These are phyloP conservation scores for Aporophyla lueneburgensis DNA, from an alignment of 2,888 invertebrate genomes.

Conservation along the genomic window DNA sequence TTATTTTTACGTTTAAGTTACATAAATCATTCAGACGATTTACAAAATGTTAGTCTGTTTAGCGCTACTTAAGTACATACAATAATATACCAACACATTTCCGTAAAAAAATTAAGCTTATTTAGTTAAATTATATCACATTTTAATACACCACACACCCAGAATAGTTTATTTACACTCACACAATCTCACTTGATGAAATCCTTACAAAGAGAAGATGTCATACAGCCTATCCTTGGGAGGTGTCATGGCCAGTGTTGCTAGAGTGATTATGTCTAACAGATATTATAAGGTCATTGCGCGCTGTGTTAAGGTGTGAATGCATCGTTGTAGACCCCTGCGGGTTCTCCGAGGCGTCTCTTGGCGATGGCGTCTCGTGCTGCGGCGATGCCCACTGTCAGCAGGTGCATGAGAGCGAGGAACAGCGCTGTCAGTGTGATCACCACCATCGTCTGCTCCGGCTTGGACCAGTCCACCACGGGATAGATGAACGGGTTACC, in stretches of 20 bases:
- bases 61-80: conserved; percentile 37
- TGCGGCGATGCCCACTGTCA: conserved; percentile 91
- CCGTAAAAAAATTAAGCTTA: conserved; percentile 12
- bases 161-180: conserved; percentile 30
- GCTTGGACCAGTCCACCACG: conserved; percentile 95
- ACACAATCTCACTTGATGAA: conserved; percentile 11
- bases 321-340: conserved; percentile 84
- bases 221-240: conserved; percentile 30
- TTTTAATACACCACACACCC: conserved; percentile 55
- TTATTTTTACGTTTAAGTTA: conserved; percentile 8
- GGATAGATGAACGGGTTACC: conserved; percentile 94
- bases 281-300: not conserved
- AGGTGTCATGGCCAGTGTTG: conserved; percentile 26
- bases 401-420: conserved; percentile 92
- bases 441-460: conserved; percentile 92
- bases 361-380: conserved; percentile 83
- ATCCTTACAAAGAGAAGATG: conserved; percentile 11
- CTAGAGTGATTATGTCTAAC: conserved; percentile 9
- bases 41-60: conserved; percentile 29
- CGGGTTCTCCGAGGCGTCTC: conserved; percentile 70
- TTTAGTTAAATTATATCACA: conserved; percentile 61
- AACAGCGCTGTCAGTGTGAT: conserved; percentile 93
- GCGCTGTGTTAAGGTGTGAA: conserved; percentile 75
- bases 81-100: conserved; percentile 10
- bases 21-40: conserved; percentile 33